Evolutionary conservation across 2,888 invertebrate species (phyloP).

Genomic region (Drosophila buzzatii): DNA sequence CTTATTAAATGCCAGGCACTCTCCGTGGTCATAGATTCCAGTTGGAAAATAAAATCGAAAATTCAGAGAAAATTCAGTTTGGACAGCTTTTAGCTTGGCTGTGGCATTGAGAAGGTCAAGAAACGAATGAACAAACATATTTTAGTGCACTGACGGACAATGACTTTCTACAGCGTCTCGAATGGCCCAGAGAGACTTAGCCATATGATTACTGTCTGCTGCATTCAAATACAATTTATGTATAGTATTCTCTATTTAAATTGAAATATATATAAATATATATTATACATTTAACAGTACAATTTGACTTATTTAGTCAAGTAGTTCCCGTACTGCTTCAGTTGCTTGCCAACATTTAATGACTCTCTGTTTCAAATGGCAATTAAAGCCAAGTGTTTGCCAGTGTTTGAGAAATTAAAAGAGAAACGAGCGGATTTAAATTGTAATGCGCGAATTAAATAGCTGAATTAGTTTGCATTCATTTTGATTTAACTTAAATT

Average conservation of each 20-base stretch:
- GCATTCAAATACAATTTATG: background rate
- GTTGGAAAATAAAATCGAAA: background rate
- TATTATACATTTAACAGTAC: background rate
- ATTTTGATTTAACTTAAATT: background rate
- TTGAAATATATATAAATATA: background rate
- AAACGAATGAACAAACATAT: background rate
- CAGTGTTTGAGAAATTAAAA: background rate
- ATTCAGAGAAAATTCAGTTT: background rate
- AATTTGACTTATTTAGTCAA: background rate
- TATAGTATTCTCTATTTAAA: background rate
- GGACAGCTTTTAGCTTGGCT: background rate
- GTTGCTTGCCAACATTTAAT: background rate
- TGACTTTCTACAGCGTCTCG: background rate
- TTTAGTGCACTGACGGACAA: background rate
- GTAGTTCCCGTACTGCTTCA: background rate
- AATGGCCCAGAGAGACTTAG: background rate
- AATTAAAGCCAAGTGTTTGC: constrained; percentile 3
- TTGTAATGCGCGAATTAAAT: background rate
- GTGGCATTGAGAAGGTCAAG: background rate
- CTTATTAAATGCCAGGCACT: background rate
- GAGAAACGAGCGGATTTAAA: background rate
- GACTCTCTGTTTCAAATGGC: background rate
- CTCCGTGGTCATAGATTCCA: background rate
- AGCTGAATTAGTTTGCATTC: background rate
- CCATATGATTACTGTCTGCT: background rate